Evolutionary conservation across 2,797 vertebrate genomes (phyloP).

Genomic region (Mormyrops boulengeri): DNA sequence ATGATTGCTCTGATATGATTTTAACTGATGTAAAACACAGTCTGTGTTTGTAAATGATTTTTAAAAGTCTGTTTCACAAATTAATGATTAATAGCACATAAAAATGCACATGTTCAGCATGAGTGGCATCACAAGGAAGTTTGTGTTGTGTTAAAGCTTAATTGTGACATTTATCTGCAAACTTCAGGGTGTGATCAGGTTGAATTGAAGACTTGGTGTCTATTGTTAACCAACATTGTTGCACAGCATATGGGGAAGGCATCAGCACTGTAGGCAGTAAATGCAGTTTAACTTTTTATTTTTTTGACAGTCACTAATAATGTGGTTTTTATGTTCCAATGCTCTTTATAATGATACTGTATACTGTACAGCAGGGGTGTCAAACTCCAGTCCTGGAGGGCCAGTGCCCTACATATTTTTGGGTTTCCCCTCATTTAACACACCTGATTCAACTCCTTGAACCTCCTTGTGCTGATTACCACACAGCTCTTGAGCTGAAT

Average conservation of each 20-base stretch:
- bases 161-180: constrained; percentile 13
- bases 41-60: not conserved
- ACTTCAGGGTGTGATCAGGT: not conserved
- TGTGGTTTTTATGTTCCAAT: not conserved
- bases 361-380: not conserved
- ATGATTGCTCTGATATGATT: not conserved
- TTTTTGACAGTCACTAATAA: not conserved
- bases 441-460: too few relatives aligned
- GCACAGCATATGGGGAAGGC: not conserved
- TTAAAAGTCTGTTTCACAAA: not conserved
- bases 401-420: not conserved
- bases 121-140: not conserved
- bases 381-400: too few relatives aligned
- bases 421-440: not conserved
- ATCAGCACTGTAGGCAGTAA: not conserved
- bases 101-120: not conserved
- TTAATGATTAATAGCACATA: constrained; percentile 3
- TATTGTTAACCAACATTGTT: not conserved
- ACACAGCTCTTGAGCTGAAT: not conserved
- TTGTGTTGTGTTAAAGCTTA: constrained; percentile 3
- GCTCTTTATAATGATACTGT: not conserved
- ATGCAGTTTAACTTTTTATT: not conserved
- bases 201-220: not conserved
- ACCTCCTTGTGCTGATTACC: not conserved
- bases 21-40: not conserved